phyloP scores from a whole-genome alignment of 2,113 vertebrate genomes.

The Thunnus maccoyii region DNA sequence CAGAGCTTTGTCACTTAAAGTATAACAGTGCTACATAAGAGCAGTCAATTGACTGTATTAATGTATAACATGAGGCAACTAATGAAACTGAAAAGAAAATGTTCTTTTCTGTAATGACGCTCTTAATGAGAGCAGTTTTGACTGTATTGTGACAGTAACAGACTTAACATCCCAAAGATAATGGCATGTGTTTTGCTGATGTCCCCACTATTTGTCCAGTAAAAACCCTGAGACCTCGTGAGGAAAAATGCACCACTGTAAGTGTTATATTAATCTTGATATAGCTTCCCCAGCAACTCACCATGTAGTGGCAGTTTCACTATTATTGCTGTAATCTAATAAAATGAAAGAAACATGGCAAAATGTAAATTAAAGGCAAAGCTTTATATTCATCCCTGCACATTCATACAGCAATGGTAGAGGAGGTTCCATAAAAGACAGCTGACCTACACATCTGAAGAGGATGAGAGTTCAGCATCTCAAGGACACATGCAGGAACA shows the following conservation, averaged over 20 bases:
- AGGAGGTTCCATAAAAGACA: too few species aligned
- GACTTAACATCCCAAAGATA: too few species aligned
- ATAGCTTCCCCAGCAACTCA: not conserved
- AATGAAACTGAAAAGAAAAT: too few species aligned
- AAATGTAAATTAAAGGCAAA: not conserved
- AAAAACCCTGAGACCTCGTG: not conserved
- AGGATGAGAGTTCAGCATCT: not conserved
- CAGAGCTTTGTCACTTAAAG: too few species aligned
- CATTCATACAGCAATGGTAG: too few species aligned
- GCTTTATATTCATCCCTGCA: not conserved
- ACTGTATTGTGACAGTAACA: not conserved
- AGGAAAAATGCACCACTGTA: too few species aligned
- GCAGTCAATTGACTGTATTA: too few species aligned
- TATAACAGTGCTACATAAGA: too few species aligned
- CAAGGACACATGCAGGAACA: not conserved
- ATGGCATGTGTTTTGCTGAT: not conserved
- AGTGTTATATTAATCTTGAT: not conserved
- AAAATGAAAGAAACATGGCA: not conserved
- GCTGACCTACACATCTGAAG: not conserved
- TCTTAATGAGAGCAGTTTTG: not conserved
- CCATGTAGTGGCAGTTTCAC: not conserved
- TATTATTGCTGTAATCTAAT: not conserved
- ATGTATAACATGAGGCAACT: too few species aligned
- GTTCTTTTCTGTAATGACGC: not conserved
- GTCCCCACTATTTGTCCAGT: not conserved